Percentiles rank a stretch among this genome's conserved stretches.
These are phyloP conservation scores for Crambe crambe DNA, from an alignment of 37 sponge, comb jelly and placozoan genomes.

Conservation along the genomic window DNA sequence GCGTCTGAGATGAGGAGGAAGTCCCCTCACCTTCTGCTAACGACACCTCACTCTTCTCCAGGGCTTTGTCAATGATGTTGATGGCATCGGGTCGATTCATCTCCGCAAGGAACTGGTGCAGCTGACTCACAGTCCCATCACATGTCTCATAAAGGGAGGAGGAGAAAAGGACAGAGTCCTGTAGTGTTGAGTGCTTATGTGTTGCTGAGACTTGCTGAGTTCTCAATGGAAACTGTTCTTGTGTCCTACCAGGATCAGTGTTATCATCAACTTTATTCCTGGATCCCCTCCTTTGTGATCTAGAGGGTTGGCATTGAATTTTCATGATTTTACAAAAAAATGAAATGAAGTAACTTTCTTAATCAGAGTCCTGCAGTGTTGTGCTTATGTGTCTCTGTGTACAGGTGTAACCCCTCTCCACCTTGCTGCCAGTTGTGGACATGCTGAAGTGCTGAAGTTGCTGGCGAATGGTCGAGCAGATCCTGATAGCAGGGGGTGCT, in stretches of 20 bases:
- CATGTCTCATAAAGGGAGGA: conserved; percentile 44
- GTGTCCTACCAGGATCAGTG: no score
- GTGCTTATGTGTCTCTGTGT: no score
- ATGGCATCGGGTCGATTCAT: conserved; percentile 59
- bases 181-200: no score
- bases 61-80: conserved; percentile 57
- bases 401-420: conserved; percentile 78
- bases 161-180: not conserved
- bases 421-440: conserved; percentile 59
- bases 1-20: not conserved
- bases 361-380: no score
- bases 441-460: conserved; percentile 52
- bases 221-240: no score
- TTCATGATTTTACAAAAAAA: no score
- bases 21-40: not conserved
- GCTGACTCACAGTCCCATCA: conserved; percentile 54
- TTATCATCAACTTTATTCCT: no score
- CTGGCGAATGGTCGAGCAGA: conserved; percentile 57
- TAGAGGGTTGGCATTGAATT: no score
- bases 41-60: conserved; percentile 22
- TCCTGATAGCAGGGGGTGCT: conserved; percentile 54
- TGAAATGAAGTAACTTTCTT: no score
- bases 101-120: conserved; percentile 38
- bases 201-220: no score
- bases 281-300: no score